These are phyloP conservation scores for Nesometra sesokonis DNA, from an alignment of 35 echinoderm and acorn worm species.

Conservation along the genomic window DNA sequence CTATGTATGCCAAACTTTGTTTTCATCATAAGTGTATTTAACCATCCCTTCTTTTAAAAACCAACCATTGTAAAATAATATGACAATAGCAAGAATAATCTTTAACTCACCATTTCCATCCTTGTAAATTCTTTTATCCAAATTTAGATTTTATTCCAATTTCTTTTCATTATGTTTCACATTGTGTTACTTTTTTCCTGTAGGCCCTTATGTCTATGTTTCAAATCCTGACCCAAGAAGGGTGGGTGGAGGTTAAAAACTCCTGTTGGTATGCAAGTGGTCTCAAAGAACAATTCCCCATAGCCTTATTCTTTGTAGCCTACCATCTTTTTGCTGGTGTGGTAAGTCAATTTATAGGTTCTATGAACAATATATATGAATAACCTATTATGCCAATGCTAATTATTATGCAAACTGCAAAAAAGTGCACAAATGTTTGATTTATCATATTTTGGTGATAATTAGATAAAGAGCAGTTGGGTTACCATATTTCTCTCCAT, in stretches of 20 bases:
- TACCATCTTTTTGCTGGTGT: constrained; percentile 59
- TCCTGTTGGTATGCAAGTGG: constrained; percentile 17
- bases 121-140: neutral
- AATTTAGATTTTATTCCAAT: neutral
- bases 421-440: neutral
- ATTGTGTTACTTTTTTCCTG: neutral
- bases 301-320: constrained; percentile 46
- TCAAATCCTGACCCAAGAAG: constrained; percentile 78
- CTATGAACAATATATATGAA: neutral
- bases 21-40: too few relatives aligned
- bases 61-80: too few relatives aligned
- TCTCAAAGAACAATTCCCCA: neutral
- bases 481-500: too few relatives aligned
- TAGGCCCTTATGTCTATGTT: constrained; percentile 69
- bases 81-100: too few relatives aligned
- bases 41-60: too few relatives aligned
- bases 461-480: too few relatives aligned
- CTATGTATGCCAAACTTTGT: too few relatives aligned
- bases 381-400: neutral
- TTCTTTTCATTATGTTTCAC: neutral
- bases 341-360: constrained; percentile 42
- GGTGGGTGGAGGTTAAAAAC: constrained; percentile 58
- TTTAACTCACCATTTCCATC: too few relatives aligned
- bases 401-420: neutral
- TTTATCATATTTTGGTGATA: too few relatives aligned